phyloP scores from a whole-genome alignment of 2,113 vertebrate genomes.

The Melanerpes formicivorus region DNA sequence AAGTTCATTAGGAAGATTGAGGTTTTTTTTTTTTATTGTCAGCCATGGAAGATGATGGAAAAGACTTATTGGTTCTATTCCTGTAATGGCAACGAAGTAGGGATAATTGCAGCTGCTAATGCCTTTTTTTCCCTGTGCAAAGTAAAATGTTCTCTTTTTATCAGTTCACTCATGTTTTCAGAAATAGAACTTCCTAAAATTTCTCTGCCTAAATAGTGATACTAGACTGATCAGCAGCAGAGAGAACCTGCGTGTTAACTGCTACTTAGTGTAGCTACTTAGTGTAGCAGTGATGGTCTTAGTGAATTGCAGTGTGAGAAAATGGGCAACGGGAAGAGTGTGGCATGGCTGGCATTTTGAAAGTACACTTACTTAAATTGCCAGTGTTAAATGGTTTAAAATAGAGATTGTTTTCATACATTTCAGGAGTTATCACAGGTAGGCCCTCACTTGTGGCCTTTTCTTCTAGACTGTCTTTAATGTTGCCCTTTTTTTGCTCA shows the following conservation, averaged over 20 bases:
- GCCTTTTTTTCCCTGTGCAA: not conserved
- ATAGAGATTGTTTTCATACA: not conserved
- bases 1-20: not conserved
- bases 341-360: not conserved
- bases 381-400: not conserved
- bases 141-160: not conserved
- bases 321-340: not conserved
- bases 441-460: not conserved
- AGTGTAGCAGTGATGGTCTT: not conserved
- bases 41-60: constrained; percentile 55
- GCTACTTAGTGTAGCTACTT: not conserved
- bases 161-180: not conserved
- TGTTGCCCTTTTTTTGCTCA: not conserved
- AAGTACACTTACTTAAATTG: not conserved
- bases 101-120: not conserved
- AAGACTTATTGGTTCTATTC: constrained; percentile 62
- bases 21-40: not conserved
- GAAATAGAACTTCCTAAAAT: not conserved
- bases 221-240: not conserved
- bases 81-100: not conserved
- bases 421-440: not conserved
- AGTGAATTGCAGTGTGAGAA: not conserved
- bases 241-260: not conserved
- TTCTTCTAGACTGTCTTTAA: not conserved
- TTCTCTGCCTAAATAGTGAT: not conserved